phyloP scores from a whole-genome alignment of 2,113 vertebrate genomes.

The Xerus inauris region DNA sequence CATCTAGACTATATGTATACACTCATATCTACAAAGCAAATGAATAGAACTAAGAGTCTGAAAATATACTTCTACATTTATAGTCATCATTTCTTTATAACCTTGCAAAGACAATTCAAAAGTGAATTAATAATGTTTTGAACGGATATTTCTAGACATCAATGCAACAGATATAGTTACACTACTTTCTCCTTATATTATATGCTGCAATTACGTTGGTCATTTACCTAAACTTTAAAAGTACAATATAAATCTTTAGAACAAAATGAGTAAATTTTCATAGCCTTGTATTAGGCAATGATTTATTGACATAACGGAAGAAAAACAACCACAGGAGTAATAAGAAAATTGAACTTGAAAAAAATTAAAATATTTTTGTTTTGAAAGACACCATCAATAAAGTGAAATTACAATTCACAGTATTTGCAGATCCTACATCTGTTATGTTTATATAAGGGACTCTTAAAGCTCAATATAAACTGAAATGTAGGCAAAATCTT shows the following conservation, averaged over 20 bases:
- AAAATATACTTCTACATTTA: neutral
- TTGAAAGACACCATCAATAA: neutral
- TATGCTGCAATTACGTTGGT: neutral
- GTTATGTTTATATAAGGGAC: neutral
- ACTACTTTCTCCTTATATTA: neutral
- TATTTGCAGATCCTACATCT: neutral
- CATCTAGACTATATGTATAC: neutral
- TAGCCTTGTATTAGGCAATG: neutral
- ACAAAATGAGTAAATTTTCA: neutral
- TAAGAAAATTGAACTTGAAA: neutral
- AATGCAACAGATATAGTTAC: neutral
- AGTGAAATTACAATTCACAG: neutral
- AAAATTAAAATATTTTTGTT: neutral
- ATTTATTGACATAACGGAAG: neutral
- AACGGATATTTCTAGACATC: neutral
- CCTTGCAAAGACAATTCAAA: neutral
- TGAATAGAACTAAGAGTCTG: rapidly evolving
- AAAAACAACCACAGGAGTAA: neutral
- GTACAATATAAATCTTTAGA: neutral
- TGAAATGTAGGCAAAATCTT: neutral
- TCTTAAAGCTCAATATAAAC: neutral
- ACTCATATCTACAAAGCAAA: neutral
- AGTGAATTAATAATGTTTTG: neutral
- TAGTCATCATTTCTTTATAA: neutral
- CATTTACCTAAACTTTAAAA: neutral